Percentiles rank a stretch among this genome's conserved stretches.
phyloP scores from a whole-genome alignment of 2,797 vertebrate species.

The Danio albolineatus region DNA sequence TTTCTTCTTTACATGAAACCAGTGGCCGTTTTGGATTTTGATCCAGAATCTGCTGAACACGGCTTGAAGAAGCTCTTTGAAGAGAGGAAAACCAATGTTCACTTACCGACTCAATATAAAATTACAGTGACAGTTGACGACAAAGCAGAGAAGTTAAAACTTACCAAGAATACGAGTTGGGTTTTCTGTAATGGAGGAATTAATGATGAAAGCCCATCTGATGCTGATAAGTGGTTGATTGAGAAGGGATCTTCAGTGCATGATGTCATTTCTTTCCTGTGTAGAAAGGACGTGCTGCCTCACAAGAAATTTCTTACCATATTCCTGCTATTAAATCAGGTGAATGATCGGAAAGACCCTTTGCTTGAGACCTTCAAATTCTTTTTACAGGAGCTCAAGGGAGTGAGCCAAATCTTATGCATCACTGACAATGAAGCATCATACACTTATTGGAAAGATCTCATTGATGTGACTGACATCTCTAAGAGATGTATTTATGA shows the following conservation, averaged over 20 bases:
- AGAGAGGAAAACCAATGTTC: constrained; percentile 56
- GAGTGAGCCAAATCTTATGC: constrained; percentile 71
- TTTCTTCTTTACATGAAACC: constrained; percentile 82
- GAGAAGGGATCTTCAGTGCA: constrained; percentile 71
- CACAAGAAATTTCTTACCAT: constrained; percentile 69
- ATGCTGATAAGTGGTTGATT: constrained; percentile 67
- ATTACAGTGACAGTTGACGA: constrained; percentile 67
- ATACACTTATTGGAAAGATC: constrained; percentile 69
- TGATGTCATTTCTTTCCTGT: constrained; percentile 76
- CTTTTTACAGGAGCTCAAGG: constrained; percentile 71
- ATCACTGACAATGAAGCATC: constrained; percentile 69
- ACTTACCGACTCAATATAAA: constrained; percentile 46
- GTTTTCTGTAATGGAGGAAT: constrained; percentile 75
- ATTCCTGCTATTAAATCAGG: constrained; percentile 73
- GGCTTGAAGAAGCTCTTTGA: constrained; percentile 74
- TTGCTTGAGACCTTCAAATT: constrained; percentile 73
- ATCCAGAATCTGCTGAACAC: constrained; percentile 77
- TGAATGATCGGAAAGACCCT: constrained; percentile 71
- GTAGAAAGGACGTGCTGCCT: constrained; percentile 67
- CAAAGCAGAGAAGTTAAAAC: constrained; percentile 67
- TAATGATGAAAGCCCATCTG: constrained; percentile 62
- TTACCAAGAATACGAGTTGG: constrained; percentile 74
- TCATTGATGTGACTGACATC: constrained; percentile 64
- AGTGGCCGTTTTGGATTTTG: constrained; percentile 82
- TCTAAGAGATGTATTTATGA: constrained; percentile 69